Conservation (phyloP, 2,113 vertebrate genomes). For the Acrocephalus arundinaceus region DNA sequence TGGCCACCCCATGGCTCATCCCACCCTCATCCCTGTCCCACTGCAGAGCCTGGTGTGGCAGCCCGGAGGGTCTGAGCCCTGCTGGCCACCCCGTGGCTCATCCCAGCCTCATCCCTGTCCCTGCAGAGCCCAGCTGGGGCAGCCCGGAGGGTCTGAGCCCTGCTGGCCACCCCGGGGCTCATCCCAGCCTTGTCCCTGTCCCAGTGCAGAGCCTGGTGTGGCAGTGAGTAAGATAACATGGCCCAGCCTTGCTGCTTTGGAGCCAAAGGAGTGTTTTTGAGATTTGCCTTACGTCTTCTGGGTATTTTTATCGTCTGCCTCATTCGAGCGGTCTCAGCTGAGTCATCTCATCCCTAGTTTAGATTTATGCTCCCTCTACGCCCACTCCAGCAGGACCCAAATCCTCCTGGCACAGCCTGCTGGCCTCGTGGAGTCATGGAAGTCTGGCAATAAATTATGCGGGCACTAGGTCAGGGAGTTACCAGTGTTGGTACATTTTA, state of each 20-base stretch:
- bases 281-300: neutral
- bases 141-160: fast-evolving
- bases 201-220: fast-evolving
- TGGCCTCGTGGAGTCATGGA: neutral
- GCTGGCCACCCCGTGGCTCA: too few relatives aligned
- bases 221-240: fast-evolving
- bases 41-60: too few relatives aligned
- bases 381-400: neutral
- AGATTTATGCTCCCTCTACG: neutral
- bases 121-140: neutral
- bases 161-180: neutral
- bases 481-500: neutral
- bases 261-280: neutral
- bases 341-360: slow-evolving; percentile 38
- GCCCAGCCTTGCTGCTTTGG: neutral
- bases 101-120: too few relatives aligned
- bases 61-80: too few relatives aligned
- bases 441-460: neutral
- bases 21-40: too few relatives aligned
- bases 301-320: slow-evolving; percentile 59
- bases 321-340: slow-evolving; percentile 11
- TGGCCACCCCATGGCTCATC: too few relatives aligned
- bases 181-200: neutral
- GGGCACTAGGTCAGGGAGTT: neutral
- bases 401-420: neutral